Conservation (phyloP, 2,113 vertebrate species). For the Hucho hucho region DNA sequence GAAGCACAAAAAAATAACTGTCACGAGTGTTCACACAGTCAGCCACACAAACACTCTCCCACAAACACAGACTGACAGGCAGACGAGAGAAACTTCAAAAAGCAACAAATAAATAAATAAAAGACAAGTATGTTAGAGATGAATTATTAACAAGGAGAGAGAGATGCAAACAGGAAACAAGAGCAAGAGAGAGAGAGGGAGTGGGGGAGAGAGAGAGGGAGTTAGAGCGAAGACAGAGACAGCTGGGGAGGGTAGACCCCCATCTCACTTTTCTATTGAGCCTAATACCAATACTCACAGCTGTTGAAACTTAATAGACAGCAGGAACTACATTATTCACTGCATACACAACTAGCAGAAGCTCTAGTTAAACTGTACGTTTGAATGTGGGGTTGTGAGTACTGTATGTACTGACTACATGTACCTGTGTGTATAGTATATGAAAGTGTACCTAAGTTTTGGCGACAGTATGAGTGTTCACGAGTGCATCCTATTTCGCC, state of each 20-base stretch:
- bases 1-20: conserved; percentile 33
- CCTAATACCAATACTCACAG: conserved; percentile 8
- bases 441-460: neutral
- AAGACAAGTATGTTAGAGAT: conserved; percentile 52
- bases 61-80: conserved; percentile 44
- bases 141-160: conserved; percentile 60
- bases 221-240: conserved; percentile 15
- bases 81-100: conserved; percentile 66
- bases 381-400: neutral
- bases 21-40: conserved; percentile 25
- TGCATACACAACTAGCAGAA: neutral
- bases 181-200: conserved; percentile 36
- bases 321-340: neutral
- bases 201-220: conserved; percentile 32
- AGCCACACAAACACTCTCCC: conserved; percentile 25
- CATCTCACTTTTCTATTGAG: conserved; percentile 16
- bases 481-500: conserved; percentile 27
- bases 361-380: neutral
- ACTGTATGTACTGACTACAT: neutral
- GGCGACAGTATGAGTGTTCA: conserved; percentile 25
- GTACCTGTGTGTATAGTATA: neutral
- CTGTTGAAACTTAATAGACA: conserved; percentile 2
- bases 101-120: conserved; percentile 66
- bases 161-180: conserved; percentile 56
- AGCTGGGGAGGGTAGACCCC: neutral